These are phyloP conservation scores for Pristionchus fissidentatus DNA, from an alignment of 2,888 invertebrate species.

Conservation along the genomic window DNA sequence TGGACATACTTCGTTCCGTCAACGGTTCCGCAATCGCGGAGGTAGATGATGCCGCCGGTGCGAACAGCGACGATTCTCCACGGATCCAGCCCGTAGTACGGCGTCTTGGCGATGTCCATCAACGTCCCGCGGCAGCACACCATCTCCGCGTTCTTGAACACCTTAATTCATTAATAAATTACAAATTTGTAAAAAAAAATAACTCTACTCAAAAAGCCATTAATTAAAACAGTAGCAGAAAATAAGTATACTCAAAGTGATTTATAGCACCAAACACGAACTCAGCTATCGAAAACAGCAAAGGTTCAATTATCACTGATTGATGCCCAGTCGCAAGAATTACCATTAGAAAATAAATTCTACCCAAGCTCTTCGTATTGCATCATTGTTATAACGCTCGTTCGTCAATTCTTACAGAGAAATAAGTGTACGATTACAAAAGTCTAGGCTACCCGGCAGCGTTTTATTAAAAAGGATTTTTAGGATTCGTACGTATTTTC, in stretches of 20 bases:
- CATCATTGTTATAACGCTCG: too few relatives aligned
- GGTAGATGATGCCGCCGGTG: conserved; percentile 76
- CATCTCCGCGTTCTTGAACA: conserved; percentile 60
- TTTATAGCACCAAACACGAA: background rate
- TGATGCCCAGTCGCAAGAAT: too few relatives aligned
- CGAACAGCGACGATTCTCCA: conserved; percentile 84
- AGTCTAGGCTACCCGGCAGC: too few relatives aligned
- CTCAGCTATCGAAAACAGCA: too few relatives aligned
- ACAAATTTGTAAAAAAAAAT: too few relatives aligned
- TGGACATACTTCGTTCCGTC: background rate
- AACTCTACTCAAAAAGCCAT: background rate
- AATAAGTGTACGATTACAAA: too few relatives aligned
- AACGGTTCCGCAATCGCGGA: background rate
- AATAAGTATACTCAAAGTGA: background rate
- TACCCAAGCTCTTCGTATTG: too few relatives aligned
- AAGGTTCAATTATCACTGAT: too few relatives aligned
- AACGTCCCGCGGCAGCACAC: conserved; percentile 71
- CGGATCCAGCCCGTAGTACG: conserved; percentile 67
- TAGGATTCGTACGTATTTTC: too few relatives aligned
- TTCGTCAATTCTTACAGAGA: too few relatives aligned
- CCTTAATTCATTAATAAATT: too few relatives aligned
- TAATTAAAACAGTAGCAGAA: background rate
- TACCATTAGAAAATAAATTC: too few relatives aligned
- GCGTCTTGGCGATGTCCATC: conserved; percentile 63
- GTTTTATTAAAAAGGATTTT: background rate